Base-by-base conservation (phyloP, 2,113 vertebrate species). In the Pithys albifrons region DNA sequence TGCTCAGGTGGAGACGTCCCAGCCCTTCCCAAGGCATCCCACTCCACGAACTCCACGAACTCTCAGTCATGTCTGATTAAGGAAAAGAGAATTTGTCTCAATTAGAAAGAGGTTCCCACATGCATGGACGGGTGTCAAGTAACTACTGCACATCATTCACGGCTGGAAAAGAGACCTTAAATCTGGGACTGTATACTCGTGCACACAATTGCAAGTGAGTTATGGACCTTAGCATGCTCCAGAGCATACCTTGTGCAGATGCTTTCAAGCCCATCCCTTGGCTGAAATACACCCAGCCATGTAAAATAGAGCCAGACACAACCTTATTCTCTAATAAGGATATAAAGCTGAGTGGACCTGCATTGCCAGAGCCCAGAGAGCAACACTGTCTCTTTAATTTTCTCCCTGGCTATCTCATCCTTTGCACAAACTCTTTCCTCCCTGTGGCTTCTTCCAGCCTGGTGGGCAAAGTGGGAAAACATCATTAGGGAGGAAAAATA, bases 401-500 rank as follows among this genome's bases (percentile, higher is more conserved):
- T 96, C 87, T 97, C 96, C 91, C 91, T 76, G 88, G 94, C 91
- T 95, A 93, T 95, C 94, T 95, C 93, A 96, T 89, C 92, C 92
- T 96, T 95, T 94, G 84, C 93, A 96, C 73, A 89, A 96, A 93
- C 87, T 89, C 88, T 92, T 97, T 96, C 89, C 95, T 97, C 94
- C 95, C 89, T 14, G 39, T 97, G 95, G 96, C 93, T 97, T 96
- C 94, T 97, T 96, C 94, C 95, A 96, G 95, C 93, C 97, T 95
- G 96, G 92, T 96, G 97, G 94, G 95, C 94, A 96, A 97, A 96
- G 95, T 96, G 94, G 97, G 92, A 95, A 96, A 97, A 97, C 96
- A 97, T 97, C 96, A 97, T 97, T 96, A 97, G 93, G 96, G 94
- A 97, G 95, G 86, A 95, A 96, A 97, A 97, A 97, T 97, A 96